Evolutionary conservation across 2,888 invertebrate genomes (phyloP).

Genomic region (Drosophila anomalata): DNA sequence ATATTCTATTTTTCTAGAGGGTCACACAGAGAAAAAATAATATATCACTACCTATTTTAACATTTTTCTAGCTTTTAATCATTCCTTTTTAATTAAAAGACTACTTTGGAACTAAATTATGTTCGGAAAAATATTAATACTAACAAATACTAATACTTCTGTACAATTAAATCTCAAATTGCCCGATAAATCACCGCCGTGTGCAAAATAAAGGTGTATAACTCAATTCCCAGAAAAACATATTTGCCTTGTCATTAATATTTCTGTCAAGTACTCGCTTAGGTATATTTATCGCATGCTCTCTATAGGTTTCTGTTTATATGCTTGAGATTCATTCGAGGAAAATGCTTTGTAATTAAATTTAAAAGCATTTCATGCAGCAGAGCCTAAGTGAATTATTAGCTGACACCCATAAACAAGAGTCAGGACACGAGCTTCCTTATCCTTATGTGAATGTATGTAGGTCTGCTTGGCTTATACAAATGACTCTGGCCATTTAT

Average conservation of each 20-base stretch:
- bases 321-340: conserved; percentile 14
- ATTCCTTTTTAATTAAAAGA: too few species aligned
- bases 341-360: conserved; percentile 60
- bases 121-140: too few species aligned
- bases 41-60: too few species aligned
- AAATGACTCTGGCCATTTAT: conserved; percentile 74
- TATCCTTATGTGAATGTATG: conserved; percentile 29
- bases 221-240: conserved; percentile 46
- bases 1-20: conserved; percentile 25
- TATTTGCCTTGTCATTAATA: conserved; percentile 67
- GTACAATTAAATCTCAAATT: not conserved
- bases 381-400: conserved; percentile 47
- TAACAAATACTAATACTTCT: not conserved
- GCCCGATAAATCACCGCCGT: conserved; percentile 52
- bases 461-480: conserved; percentile 20
- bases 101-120: too few species aligned
- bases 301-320: conserved; percentile 21
- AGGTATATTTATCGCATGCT: conserved; percentile 11
- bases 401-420: conserved; percentile 45
- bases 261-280: conserved; percentile 29
- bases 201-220: conserved; percentile 48
- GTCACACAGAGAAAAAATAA: conserved; percentile 6
- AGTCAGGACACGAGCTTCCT: conserved; percentile 32
- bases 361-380: conserved; percentile 54
- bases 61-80: not conserved